A percentile compares a stretch with the other conserved stretches of the same genome.
Conservation (phyloP, 2,888 invertebrate species). For the Epinotia bilunana region DNA sequence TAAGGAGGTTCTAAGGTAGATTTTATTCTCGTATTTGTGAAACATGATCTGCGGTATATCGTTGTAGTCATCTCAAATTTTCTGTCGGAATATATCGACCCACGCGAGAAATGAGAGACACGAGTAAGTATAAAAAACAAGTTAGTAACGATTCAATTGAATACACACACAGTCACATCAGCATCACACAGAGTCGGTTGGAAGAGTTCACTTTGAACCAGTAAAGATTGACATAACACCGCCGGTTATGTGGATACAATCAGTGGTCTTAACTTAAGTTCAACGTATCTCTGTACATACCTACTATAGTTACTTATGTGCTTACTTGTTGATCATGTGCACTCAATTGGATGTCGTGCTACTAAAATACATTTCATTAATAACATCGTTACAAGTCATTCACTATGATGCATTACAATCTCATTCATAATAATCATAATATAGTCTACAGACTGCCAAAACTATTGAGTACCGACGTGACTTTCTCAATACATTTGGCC, state of each 20-base stretch:
- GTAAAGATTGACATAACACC: no score
- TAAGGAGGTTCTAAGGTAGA: background rate
- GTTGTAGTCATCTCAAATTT: background rate
- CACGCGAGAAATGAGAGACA: constrained; percentile 19
- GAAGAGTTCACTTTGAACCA: background rate
- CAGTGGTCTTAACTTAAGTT: background rate
- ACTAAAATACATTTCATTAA: no score
- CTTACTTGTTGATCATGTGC: no score
- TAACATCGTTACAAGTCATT: no score
- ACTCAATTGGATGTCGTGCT: no score
- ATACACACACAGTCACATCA: background rate
- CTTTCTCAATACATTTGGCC: no score
- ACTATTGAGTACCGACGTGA: no score
- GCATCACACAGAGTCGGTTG: background rate
- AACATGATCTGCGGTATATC: background rate
- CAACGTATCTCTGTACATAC: background rate
- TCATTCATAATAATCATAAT: no score
- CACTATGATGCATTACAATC: no score
- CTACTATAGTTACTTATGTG: no score
- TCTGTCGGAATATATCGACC: constrained; percentile 20
- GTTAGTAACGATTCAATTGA: background rate
- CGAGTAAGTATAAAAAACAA: constrained; percentile 12
- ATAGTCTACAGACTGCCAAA: no score
- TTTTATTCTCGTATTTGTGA: background rate
- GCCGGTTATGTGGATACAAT: no score